phyloP scores from a whole-genome alignment of 2,113 vertebrate genomes.

The Murina feae region DNA sequence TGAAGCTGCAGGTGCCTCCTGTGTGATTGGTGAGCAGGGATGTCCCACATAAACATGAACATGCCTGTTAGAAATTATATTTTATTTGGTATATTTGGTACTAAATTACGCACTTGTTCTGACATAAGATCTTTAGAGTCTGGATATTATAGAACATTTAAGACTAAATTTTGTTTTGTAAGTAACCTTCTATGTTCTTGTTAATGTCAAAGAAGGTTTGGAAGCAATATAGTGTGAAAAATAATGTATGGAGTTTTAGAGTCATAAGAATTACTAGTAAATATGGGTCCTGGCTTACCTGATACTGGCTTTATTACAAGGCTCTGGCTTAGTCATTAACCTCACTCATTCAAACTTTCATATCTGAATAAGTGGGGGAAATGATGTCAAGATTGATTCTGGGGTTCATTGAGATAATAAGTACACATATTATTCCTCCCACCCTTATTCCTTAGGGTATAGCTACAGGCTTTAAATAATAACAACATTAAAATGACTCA shows the following conservation, averaged over 20 bases:
- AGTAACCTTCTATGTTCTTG: neutral
- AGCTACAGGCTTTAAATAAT: neutral
- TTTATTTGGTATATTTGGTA: neutral
- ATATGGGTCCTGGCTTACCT: neutral
- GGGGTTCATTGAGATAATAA: neutral
- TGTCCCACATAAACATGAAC: neutral
- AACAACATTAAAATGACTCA: neutral
- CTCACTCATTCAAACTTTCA: neutral
- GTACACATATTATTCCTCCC: neutral
- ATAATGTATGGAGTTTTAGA: neutral
- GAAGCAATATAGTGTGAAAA: neutral
- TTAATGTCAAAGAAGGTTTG: neutral
- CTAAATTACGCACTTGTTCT: neutral
- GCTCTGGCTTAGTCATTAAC: slow-evolving; percentile 8
- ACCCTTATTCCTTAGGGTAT: neutral
- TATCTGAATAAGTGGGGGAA: neutral
- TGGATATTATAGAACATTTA: neutral
- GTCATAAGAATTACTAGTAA: neutral
- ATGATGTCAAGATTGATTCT: neutral
- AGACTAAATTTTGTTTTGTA: neutral
- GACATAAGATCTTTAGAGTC: neutral
- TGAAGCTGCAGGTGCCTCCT: neutral
- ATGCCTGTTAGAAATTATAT: neutral
- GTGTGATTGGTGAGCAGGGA: neutral
- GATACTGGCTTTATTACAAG: neutral